Percentiles rank a stretch among this genome's conserved stretches.
phyloP scores from a whole-genome alignment of 2,113 vertebrate genomes.

The Elgaria multicarinata region DNA sequence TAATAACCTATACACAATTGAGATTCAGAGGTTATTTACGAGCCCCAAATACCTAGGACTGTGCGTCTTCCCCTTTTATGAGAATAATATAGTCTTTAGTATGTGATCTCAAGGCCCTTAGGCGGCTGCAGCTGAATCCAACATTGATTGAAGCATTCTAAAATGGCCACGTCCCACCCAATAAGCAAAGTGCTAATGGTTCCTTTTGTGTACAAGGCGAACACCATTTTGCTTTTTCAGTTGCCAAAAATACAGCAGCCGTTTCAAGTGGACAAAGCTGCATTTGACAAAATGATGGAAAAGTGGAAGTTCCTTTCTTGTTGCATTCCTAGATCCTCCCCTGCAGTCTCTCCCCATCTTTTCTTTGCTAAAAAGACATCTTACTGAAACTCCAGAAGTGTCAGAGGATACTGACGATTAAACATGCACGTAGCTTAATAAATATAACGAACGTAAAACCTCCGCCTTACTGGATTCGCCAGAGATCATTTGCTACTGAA shows the following conservation, averaged over 20 bases:
- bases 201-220: background rate
- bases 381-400: background rate
- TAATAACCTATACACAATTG: background rate
- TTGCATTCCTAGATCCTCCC: background rate
- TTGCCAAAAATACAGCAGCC: background rate
- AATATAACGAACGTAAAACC: background rate
- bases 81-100: background rate
- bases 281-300: background rate
- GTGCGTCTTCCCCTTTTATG: background rate
- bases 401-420: background rate
- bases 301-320: background rate
- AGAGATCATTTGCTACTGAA: background rate
- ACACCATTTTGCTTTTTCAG: background rate
- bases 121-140: background rate
- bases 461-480: background rate
- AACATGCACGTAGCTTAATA: background rate
- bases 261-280: background rate
- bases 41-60: background rate
- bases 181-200: background rate
- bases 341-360: background rate
- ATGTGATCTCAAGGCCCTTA: too few relatives aligned
- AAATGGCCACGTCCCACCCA: fast-evolving
- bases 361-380: background rate
- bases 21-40: background rate
- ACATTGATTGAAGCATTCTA: background rate